Conservation (phyloP, 2,888 invertebrate genomes). For the Eristalinus aeneus region DNA sequence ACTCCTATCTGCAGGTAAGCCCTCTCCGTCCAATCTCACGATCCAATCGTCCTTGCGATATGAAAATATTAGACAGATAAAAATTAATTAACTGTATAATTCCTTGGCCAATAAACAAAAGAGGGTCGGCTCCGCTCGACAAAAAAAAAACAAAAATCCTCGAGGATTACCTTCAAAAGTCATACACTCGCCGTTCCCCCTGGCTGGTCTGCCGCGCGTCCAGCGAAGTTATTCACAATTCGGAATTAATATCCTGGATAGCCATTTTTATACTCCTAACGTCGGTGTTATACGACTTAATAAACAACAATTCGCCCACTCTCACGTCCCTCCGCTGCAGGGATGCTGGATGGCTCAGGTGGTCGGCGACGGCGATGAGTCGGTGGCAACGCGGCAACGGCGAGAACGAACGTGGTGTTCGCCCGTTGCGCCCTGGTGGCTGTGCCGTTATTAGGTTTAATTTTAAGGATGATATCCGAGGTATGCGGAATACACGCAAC, state of each 20-base stretch:
- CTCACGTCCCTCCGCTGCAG: background rate
- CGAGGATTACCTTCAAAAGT: constrained; percentile 59
- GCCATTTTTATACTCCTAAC: constrained; percentile 59
- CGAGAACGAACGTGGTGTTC: too few species aligned
- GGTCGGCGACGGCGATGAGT: background rate
- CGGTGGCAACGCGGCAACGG: background rate
- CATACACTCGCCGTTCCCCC: background rate
- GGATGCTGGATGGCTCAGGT: background rate
- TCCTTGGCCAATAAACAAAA: constrained; percentile 66
- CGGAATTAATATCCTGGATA: constrained; percentile 67
- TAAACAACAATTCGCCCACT: constrained; percentile 60
- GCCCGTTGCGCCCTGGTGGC: constrained; percentile 8
- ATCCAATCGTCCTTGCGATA: constrained; percentile 66
- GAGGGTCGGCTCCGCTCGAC: constrained; percentile 21
- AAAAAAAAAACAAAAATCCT: background rate
- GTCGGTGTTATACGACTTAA: constrained; percentile 66
- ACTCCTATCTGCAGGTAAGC: constrained; percentile 31
- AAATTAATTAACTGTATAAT: constrained; percentile 71
- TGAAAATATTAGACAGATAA: constrained; percentile 70
- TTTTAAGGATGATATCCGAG: constrained; percentile 65
- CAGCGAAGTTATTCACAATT: constrained; percentile 60
- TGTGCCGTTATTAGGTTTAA: constrained; percentile 65
- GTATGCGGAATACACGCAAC: constrained; percentile 59
- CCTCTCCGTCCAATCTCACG: background rate
- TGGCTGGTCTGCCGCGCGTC: background rate